A percentile compares a stretch with the other conserved stretches of the same genome.
phyloP scores from a whole-genome alignment of 2,113 vertebrate species.

The Recurvirostra avosetta region DNA sequence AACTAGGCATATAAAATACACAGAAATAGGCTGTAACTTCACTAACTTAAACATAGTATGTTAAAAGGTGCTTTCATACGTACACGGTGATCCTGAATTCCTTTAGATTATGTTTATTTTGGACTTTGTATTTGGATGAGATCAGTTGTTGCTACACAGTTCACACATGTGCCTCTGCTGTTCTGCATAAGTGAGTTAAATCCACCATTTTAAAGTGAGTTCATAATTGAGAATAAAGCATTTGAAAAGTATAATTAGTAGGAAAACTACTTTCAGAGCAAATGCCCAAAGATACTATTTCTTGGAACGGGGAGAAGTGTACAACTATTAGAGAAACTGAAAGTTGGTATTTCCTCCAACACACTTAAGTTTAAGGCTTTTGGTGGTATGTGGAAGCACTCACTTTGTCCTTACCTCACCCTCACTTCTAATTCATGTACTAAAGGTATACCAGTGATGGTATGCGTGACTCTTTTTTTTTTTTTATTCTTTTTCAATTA shows the following conservation, averaged over 20 bases:
- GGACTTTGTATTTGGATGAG: background rate
- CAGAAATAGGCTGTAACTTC: background rate
- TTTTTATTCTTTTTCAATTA: background rate
- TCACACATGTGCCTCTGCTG: background rate
- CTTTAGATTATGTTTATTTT: background rate
- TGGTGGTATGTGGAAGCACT: background rate
- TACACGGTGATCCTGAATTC: background rate
- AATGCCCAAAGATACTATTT: background rate
- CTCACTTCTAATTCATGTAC: background rate
- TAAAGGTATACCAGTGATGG: background rate
- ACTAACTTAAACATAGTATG: background rate
- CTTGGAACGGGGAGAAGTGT: background rate
- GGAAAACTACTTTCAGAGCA: background rate
- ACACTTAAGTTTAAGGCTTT: background rate
- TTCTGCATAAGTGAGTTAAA: background rate
- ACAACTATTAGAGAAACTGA: background rate
- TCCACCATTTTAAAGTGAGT: background rate
- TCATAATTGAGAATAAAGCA: background rate
- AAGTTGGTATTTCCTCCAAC: background rate
- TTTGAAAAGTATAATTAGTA: background rate
- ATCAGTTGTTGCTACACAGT: background rate
- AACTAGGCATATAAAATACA: background rate
- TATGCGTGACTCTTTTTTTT: background rate
- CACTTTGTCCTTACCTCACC: slow-evolving; percentile 19
- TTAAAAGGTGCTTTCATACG: background rate